Evolutionary conservation across 2,113 vertebrate species (phyloP), one percentile per base, ranked within the genome.

Genomic region (Cheirogaleus medius): DNA sequence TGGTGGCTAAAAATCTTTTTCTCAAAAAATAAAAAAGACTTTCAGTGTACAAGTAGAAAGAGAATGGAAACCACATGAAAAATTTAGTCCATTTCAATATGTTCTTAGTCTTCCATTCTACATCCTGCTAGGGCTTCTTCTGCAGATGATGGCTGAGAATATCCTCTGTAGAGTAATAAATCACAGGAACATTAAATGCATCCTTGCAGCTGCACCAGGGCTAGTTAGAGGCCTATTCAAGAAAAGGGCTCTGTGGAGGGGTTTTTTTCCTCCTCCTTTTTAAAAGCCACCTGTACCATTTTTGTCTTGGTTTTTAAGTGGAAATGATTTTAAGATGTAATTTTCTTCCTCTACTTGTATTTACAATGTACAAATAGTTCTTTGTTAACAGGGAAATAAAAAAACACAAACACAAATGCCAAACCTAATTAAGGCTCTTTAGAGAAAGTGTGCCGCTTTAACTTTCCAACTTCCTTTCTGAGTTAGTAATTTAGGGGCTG

Each of bases 151-250:
- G 94, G 49, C 91, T 97, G 96, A 97, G 95, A 97, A 92, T 93
- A 87, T 97, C 90, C 95, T 96, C 95, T 96, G 97, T 94, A 88
- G 81, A 91, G 98, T 97, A 98, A 98, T 98, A 99, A 98, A 98
- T 98, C 98, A 98, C 96, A 94, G 97, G 97, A 98, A 98, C 95
- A 97, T 96, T 97, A 98, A 94, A 98, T 97, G 91, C 73, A 77
- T 97, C 96, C 97, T 97, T 98, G 98, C 98, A 99, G 98, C 98
- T 99, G 98, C 98, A 98, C 69, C 12, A 69, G 56, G 96, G 97
- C 98, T 99, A 98, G 98, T 99, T 98, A 99, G 98, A 98, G 89
- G 97, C 94, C 97, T 98, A 98, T 99, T 99, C 98, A 98, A 98
- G 97, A 97, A 98, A 96, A 98, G 96, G 98, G 96, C 97, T 98